These are phyloP conservation scores for Eutrigla gurnardus DNA, from an alignment of 2,797 vertebrate genomes.

Conservation along the genomic window DNA sequence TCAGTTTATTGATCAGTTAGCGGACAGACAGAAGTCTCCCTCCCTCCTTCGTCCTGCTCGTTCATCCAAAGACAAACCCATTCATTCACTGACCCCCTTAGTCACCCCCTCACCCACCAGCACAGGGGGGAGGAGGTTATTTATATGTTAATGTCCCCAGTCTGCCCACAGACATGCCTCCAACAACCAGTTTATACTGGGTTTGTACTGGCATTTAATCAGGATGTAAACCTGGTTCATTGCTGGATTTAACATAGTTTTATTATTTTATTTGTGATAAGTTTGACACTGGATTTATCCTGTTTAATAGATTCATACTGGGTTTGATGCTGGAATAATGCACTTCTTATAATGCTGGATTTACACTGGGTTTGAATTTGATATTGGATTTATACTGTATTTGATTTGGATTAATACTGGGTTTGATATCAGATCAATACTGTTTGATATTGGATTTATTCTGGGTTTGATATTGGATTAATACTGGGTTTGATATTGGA, in stretches of 20 bases:
- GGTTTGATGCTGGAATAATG: neutral
- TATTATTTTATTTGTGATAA: neutral
- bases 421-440: neutral
- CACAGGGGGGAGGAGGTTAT: slow-evolving; percentile 58
- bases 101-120: neutral
- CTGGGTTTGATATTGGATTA: neutral
- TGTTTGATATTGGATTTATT: neutral
- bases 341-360: neutral
- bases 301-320: neutral
- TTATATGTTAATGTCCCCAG: slow-evolving; percentile 76
- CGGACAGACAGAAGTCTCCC: rapidly evolving
- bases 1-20: slow-evolving; percentile 33
- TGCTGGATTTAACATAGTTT: neutral
- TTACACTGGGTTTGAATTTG: neutral
- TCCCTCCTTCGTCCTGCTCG: neutral
- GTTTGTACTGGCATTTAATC: slow-evolving; percentile 7
- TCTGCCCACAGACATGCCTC: slow-evolving; percentile 44
- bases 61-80: slow-evolving; percentile 27
- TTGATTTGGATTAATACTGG: neutral
- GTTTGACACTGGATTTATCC: neutral
- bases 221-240: neutral
- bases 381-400: neutral
- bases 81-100: slow-evolving; percentile 43
- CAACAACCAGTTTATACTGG: slow-evolving; percentile 20
- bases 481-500: neutral